Evolutionary conservation across 2,888 invertebrate species (phyloP).

Genomic region (Ischnura elegans): DNA sequence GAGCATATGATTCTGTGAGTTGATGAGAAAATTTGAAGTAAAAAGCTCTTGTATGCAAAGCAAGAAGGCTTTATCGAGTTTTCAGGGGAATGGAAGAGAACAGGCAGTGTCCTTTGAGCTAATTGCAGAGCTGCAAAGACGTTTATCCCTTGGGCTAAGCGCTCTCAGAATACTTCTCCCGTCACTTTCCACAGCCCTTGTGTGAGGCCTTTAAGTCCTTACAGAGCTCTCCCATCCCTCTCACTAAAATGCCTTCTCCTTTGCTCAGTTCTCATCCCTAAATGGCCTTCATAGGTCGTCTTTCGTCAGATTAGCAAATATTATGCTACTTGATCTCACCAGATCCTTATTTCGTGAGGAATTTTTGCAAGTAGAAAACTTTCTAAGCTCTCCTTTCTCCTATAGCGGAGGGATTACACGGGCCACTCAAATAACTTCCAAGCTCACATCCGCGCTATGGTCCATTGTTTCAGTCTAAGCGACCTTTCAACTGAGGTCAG

Average conservation of each 20-base stretch:
- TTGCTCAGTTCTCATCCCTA: background rate
- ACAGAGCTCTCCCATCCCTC: background rate
- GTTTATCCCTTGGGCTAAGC: background rate
- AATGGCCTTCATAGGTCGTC: background rate
- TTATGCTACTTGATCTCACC: background rate
- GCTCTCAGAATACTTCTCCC: background rate
- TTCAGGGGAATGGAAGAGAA: background rate
- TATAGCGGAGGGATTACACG: background rate
- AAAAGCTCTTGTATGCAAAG: background rate
- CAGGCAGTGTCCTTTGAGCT: background rate
- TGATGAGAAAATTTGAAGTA: no score
- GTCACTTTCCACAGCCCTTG: background rate
- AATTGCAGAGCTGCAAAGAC: background rate
- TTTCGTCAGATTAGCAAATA: background rate
- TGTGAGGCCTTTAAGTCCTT: background rate
- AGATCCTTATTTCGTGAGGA: background rate
- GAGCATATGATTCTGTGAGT: no score
- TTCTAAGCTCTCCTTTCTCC: background rate
- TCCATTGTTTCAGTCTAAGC: background rate
- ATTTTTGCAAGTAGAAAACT: background rate
- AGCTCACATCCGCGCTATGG: background rate
- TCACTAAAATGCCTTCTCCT: background rate
- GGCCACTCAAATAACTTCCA: background rate
- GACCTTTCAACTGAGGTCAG: no score
- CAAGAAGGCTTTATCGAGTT: background rate